phyloP scores from a whole-genome alignment of 2,888 invertebrate genomes.

The Margaritifera margaritifera region DNA sequence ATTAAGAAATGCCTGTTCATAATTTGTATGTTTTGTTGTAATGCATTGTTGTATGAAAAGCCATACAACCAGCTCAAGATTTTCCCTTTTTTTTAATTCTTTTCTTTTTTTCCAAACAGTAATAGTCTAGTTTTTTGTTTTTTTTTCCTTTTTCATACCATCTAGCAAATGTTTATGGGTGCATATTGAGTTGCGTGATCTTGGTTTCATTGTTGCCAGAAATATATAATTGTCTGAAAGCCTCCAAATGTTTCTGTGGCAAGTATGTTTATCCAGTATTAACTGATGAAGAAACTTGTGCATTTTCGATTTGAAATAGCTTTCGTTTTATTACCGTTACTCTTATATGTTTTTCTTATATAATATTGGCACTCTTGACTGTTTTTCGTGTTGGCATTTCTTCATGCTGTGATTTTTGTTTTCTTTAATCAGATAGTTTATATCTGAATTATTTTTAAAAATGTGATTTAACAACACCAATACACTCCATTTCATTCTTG shows the following conservation, averaged over 20 bases:
- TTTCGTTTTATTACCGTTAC: slow-evolving; percentile 40
- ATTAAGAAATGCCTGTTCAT: slow-evolving; percentile 69
- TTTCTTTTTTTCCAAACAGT: slow-evolving; percentile 21
- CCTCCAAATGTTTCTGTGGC: no score
- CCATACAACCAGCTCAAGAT: slow-evolving; percentile 38
- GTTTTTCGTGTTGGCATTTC: slow-evolving; percentile 58
- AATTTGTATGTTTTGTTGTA: slow-evolving; percentile 45
- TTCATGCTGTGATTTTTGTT: slow-evolving; percentile 59
- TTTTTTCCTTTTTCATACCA: slow-evolving; percentile 37
- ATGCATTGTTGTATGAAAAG: slow-evolving; percentile 43
- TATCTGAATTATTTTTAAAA: no score
- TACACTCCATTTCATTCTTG: no score
- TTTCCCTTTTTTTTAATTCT: no score
- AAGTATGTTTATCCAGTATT: no score
- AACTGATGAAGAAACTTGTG: slow-evolving; percentile 30
- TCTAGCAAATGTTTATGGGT: slow-evolving; percentile 39
- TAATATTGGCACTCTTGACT: slow-evolving; percentile 15
- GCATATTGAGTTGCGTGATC: slow-evolving; percentile 39
- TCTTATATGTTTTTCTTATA: slow-evolving; percentile 30
- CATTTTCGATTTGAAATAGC: slow-evolving; percentile 46
- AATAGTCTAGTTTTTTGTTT: slow-evolving; percentile 37
- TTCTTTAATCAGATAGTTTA: no score
- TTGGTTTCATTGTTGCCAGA: no score
- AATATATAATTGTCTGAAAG: no score
- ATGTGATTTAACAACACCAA: no score